phyloP scores from a whole-genome alignment of 2,888 invertebrate genomes.

The Patella ulyssiponensis region DNA sequence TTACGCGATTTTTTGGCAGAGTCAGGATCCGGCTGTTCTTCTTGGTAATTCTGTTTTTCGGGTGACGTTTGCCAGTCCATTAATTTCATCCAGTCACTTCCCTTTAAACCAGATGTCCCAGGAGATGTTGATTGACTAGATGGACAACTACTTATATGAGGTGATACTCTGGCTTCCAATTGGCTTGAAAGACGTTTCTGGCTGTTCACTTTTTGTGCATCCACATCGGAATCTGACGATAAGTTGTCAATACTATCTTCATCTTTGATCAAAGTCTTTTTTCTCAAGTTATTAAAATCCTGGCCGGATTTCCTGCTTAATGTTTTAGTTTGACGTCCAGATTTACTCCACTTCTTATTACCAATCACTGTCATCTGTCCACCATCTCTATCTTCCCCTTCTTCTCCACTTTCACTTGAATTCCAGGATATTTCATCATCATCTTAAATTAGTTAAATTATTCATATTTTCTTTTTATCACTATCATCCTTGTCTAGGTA shows the following conservation, averaged over 20 bases:
- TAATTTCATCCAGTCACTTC: constrained; percentile 38
- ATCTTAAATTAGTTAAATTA: not conserved
- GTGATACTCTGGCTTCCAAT: not conserved
- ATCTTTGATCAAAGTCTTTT: not conserved
- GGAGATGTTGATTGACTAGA: constrained; percentile 24
- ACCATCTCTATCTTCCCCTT: not conserved
- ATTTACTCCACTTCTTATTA: too few relatives aligned
- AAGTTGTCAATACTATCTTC: not conserved
- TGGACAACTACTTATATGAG: not conserved
- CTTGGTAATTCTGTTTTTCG: constrained; percentile 23
- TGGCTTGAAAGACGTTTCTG: not conserved
- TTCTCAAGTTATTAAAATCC: not conserved
- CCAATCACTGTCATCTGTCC: too few relatives aligned
- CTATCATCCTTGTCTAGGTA: too few relatives aligned
- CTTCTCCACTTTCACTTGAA: constrained; percentile 4
- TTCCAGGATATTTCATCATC: not conserved
- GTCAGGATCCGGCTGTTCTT: constrained; percentile 22
- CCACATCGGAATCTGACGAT: not conserved
- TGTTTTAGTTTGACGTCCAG: not conserved
- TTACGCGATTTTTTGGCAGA: constrained; percentile 38
- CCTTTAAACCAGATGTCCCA: constrained; percentile 22
- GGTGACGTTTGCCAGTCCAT: constrained; percentile 36
- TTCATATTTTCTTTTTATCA: too few relatives aligned
- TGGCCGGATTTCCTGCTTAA: not conserved
- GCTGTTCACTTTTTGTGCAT: too few relatives aligned